These are phyloP conservation scores for Turritopsis rubra DNA, from an alignment of 30 jellyfish, hydroid and myxozoan species.

Conservation along the genomic window DNA sequence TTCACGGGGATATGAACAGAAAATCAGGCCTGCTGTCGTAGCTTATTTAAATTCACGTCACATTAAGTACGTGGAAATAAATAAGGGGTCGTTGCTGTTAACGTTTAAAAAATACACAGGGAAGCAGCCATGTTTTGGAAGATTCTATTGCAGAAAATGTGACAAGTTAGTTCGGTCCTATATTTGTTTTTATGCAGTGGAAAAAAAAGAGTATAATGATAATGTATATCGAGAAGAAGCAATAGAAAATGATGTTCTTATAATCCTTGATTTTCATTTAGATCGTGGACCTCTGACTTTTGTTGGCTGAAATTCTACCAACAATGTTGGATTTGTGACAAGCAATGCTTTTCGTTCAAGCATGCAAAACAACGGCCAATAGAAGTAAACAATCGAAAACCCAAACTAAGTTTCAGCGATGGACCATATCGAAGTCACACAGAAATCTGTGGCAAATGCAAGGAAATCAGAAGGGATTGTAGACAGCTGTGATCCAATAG, in stretches of 20 bases:
- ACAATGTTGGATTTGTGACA: neutral
- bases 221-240: too few relatives aligned
- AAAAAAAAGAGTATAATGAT: neutral
- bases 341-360: neutral
- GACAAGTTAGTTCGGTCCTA: neutral
- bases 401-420: neutral
- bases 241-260: neutral
- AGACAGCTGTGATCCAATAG: neutral
- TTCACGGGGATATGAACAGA: neutral
- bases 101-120: neutral
- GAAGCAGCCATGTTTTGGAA: conserved; percentile 3
- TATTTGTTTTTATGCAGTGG: too few relatives aligned
- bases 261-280: neutral
- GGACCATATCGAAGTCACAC: neutral
- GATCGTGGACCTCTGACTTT: conserved; percentile 9
- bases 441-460: neutral
- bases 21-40: conserved; percentile 1
- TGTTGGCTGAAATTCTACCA: conserved; percentile 9
- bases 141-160: conserved; percentile 10
- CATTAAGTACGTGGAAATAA: neutral
- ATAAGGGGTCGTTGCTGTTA: conserved; percentile 9
- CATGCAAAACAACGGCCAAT: neutral
- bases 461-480: neutral
- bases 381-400: neutral
- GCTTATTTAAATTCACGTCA: neutral